Conservation (phyloP, 2,888 invertebrate species). For the Drosophila paramelanica region DNA sequence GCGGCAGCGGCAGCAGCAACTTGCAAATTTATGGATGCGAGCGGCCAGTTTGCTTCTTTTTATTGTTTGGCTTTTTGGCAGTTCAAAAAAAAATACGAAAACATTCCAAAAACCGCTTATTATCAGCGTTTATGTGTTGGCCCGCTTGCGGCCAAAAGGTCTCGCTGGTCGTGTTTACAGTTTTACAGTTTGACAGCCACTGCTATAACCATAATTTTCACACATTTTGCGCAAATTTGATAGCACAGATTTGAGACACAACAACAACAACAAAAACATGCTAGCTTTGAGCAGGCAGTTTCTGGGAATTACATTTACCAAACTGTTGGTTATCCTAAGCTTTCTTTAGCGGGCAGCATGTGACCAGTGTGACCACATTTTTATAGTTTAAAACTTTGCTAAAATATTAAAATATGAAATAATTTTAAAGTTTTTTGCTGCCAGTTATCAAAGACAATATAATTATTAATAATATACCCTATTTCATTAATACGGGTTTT, state of each 20-base stretch:
- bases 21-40: slow-evolving; percentile 76
- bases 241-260: too few relatives aligned
- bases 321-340: too few relatives aligned
- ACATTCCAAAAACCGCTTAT: slow-evolving; percentile 64
- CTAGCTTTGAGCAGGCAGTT: too few relatives aligned
- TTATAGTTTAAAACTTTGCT: neutral
- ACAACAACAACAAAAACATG: too few relatives aligned
- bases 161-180: slow-evolving; percentile 24
- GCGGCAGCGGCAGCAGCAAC: slow-evolving; percentile 16
- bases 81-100: slow-evolving; percentile 36
- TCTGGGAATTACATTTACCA: neutral
- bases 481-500: too few relatives aligned
- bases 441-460: too few relatives aligned
- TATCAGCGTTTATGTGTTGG: slow-evolving; percentile 65
- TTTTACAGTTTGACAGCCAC: slow-evolving; percentile 22
- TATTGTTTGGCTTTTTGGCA: slow-evolving; percentile 56
- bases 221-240: slow-evolving; percentile 1
- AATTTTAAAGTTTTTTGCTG: too few relatives aligned
- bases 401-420: neutral
- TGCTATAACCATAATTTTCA: slow-evolving; percentile 14
- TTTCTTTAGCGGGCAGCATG: too few relatives aligned
- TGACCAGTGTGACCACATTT: neutral
- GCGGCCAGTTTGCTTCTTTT: slow-evolving; percentile 34
- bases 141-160: slow-evolving; percentile 57
- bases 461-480: too few relatives aligned